Base-by-base conservation (phyloP, 2,888 invertebrate genomes). In the Auanema sp. region DNA sequence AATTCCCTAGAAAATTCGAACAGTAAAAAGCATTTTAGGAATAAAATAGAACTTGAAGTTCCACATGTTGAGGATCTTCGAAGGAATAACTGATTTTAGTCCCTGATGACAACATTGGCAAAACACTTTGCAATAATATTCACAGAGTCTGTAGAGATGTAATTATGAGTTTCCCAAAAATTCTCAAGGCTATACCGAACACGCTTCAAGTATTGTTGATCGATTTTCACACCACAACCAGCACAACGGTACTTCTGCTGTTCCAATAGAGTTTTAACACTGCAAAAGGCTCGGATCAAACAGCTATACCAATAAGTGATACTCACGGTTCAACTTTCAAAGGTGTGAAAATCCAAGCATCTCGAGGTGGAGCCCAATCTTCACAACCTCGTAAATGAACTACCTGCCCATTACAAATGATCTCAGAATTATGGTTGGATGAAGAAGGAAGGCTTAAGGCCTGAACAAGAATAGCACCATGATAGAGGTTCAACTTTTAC, bases 41-140 rank as follows among this genome's bases (percentile, higher is more conserved):
- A 24, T 25, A 40, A 44, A 58, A 24, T 14, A 56, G 51, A 18
- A 76, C 77, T 64, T 67, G 63, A 85, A 87, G 74, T 86, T 86
- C 87, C 87, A 87, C 58, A 84, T 84, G 65, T 84, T 81, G 21
- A 88, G 78, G 53, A 87, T 85, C 24, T 84, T 79, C 2, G 85
- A 86, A 14, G 88, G 88, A 79, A 92, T 90, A 68, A 89, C 85
- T 4, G 90, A 88, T 63, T 89, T 87, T 82, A 90, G 89, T 84
- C 91, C 90, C 24, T 89, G 89, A 84, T 92, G 92, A 83, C 92
- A 92, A 52, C 91, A 91, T 12, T 91, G 91, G 81, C 92, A 92
- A 85, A 92, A 91, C 85, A 90, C 91, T 80, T 91, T 89, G 11
- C 92, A 91, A 66, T 91, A 86, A 85, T 92, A 92, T 78, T 90